Conservation (phyloP, 1,140 invertebrate genomes). For the Vanessa tameamea region DNA sequence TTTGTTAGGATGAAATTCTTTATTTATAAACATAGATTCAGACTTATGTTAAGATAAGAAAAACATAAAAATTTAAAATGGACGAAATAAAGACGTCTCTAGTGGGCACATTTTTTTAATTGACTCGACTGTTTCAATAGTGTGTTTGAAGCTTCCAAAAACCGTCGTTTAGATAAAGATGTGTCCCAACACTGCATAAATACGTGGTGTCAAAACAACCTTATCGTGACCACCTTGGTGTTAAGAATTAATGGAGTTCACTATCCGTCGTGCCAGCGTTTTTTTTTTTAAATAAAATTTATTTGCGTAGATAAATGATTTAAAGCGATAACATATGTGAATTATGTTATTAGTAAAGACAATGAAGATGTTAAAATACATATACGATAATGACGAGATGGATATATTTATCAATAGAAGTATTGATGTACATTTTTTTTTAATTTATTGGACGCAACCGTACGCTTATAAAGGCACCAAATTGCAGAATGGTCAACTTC, state of each 20-base stretch:
- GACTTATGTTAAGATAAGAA: conserved; percentile 10
- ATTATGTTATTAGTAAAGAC: conserved; percentile 11
- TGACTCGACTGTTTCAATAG: conserved; percentile 59
- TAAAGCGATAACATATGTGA: conserved; percentile 29
- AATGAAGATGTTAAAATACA: background rate
- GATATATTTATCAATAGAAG: background rate
- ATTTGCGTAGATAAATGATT: conserved; percentile 47
- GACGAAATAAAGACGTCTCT: conserved; percentile 33
- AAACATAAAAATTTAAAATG: conserved; percentile 17
- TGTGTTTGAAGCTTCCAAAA: conserved; percentile 71
- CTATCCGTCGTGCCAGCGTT: conserved; percentile 43
- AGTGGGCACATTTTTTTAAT: conserved; percentile 53
- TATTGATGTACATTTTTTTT: no score
- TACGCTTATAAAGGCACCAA: no score
- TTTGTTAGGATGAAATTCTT: background rate
- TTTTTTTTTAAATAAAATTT: conserved; percentile 47
- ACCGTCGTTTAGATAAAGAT: conserved; percentile 76
- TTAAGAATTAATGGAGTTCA: conserved; percentile 66
- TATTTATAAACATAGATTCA: background rate
- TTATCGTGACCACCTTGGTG: conserved; percentile 75
- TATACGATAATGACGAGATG: background rate
- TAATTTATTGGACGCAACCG: no score
- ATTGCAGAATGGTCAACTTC: no score
- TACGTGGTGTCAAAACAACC: conserved; percentile 69
- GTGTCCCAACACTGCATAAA: conserved; percentile 71